phyloP scores from a whole-genome alignment of 2,113 vertebrate species.

The Erinaceus europaeus region DNA sequence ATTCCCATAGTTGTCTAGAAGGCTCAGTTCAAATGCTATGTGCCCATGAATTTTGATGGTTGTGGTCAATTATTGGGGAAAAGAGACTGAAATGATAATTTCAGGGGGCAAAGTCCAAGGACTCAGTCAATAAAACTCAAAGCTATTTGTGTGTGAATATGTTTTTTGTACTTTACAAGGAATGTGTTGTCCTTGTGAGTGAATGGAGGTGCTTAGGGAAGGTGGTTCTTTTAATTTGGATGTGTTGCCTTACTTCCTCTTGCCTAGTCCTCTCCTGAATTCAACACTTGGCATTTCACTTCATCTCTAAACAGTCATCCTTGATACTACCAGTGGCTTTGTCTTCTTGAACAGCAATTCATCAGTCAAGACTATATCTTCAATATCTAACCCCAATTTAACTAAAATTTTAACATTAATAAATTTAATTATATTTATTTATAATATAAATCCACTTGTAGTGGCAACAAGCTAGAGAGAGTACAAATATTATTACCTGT shows the following conservation, averaged over 20 bases:
- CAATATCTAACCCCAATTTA: background rate
- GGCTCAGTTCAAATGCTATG: background rate
- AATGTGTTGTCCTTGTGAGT: background rate
- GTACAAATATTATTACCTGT: background rate
- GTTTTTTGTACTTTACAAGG: background rate
- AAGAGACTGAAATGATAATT: background rate
- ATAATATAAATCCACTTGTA: background rate
- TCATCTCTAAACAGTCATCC: background rate
- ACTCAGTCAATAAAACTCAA: background rate
- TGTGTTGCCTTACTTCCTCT: background rate
- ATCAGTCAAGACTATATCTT: background rate
- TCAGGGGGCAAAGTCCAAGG: background rate
- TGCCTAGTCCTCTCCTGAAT: background rate
- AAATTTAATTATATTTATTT: constrained; percentile 3
- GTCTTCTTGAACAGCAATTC: background rate
- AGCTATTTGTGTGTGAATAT: background rate
- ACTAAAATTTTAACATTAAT: background rate
- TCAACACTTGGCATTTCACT: background rate
- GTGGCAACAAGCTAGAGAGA: background rate
- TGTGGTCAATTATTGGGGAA: background rate
- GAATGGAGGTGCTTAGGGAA: background rate
- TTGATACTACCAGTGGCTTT: background rate
- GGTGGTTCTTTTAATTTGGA: background rate
- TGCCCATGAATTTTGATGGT: background rate
- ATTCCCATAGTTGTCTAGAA: background rate